Evolutionary conservation across 1,140 invertebrate genomes (phyloP).

Genomic region (Philotrypesis tridentata): DNA sequence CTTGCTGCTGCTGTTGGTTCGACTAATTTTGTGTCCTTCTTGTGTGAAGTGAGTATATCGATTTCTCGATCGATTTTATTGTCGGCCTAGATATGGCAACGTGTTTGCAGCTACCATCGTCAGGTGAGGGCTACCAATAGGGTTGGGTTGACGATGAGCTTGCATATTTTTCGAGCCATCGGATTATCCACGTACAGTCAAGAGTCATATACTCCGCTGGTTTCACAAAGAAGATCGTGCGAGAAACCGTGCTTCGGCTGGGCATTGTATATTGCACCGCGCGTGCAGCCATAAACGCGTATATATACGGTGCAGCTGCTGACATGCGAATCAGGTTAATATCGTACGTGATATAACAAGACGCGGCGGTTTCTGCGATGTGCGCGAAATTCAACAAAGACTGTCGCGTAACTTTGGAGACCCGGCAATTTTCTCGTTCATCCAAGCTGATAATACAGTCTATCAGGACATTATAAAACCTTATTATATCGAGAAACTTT

Average conservation of each 20-base stretch:
- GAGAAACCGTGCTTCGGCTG: not conserved
- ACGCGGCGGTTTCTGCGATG: not conserved
- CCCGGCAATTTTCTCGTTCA: not conserved
- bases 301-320: not conserved
- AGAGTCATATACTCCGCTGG: not conserved
- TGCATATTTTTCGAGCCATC: not conserved
- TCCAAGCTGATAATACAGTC: not conserved
- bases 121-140: not conserved
- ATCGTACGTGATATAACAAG: not conserved
- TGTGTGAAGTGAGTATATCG: no score
- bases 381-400: not conserved
- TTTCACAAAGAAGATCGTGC: not conserved
- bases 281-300: not conserved
- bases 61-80: no score
- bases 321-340: not conserved
- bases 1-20: not conserved
- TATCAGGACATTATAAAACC: no score
- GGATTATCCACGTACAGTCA: not conserved
- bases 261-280: not conserved
- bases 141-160: not conserved
- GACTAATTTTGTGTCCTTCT: no score
- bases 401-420: not conserved
- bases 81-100: not conserved
- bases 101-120: not conserved
- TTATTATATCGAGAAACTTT: not conserved